Conservation (phyloP, 2,113 vertebrate genomes). For the Aythya baeri region DNA sequence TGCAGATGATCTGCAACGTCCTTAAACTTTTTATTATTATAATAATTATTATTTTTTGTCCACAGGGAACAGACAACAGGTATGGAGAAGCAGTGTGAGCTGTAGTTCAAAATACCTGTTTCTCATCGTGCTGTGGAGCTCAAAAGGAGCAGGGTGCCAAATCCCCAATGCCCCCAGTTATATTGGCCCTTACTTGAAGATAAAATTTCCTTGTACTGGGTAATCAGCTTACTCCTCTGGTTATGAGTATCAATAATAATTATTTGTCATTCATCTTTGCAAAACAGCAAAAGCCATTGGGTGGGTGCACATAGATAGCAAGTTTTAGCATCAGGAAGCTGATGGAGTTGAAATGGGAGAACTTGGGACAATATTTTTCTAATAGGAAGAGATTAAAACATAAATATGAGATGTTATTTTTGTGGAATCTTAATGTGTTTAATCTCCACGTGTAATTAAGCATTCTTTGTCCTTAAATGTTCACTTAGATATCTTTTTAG, state of each 20-base stretch:
- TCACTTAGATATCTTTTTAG: neutral
- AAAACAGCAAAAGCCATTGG: neutral
- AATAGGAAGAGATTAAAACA: neutral
- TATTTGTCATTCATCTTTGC: neutral
- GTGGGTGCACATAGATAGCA: neutral
- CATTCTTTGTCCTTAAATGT: neutral
- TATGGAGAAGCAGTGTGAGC: neutral
- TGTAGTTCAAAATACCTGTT: neutral
- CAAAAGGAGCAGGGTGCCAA: neutral
- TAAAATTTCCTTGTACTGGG: neutral
- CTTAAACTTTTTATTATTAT: too few species aligned
- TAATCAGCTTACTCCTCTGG: neutral
- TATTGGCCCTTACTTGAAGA: accelerated
- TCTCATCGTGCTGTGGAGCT: neutral
- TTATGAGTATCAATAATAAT: neutral
- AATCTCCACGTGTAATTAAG: neutral
- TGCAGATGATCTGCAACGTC: neutral
- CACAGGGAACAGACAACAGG: neutral
- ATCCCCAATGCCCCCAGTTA: neutral
- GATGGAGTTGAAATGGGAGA: neutral
- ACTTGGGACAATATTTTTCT: neutral
- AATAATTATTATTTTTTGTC: neutral
- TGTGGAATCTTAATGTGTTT: neutral
- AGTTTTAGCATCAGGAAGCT: neutral
- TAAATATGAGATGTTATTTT: neutral